Evolutionary conservation across 1,140 invertebrate species (phyloP).

Genomic region (Ruditapes philippinarum): DNA sequence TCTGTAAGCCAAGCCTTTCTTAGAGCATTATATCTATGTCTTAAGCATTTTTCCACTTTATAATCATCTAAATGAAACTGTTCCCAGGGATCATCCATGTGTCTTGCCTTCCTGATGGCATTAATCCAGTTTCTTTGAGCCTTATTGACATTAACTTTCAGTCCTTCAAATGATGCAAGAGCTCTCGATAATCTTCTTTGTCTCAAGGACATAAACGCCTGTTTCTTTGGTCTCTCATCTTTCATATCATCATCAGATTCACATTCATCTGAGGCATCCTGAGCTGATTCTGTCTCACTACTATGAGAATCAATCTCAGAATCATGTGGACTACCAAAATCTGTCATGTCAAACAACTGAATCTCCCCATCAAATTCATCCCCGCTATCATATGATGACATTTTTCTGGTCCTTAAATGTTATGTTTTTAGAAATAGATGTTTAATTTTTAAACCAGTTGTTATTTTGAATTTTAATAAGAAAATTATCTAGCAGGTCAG

Average conservation of each 20-base stretch:
- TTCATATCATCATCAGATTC: slow-evolving; percentile 29
- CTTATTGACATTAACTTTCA: slow-evolving; percentile 68
- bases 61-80: slow-evolving; percentile 81
- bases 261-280: slow-evolving; percentile 55
- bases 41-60: slow-evolving; percentile 75
- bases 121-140: slow-evolving; percentile 76
- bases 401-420: slow-evolving; percentile 9
- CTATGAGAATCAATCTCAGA: slow-evolving; percentile 29
- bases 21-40: slow-evolving; percentile 84
- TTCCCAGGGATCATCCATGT: slow-evolving; percentile 82
- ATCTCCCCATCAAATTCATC: slow-evolving; percentile 43
- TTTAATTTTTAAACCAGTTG: too few species aligned
- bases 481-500: too few species aligned
- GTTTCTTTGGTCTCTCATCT: not conserved
- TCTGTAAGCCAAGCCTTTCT: slow-evolving; percentile 82
- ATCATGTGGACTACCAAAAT: slow-evolving; percentile 32
- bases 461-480: too few species aligned
- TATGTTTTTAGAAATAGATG: too few species aligned
- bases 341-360: slow-evolving; percentile 37
- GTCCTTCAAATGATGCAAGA: slow-evolving; percentile 53
- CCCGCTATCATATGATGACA: slow-evolving; percentile 51
- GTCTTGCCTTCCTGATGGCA: slow-evolving; percentile 73
- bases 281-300: slow-evolving; percentile 32
- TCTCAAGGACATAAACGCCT: slow-evolving; percentile 31
- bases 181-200: slow-evolving; percentile 57